Evolutionary conservation across 2,888 invertebrate species (phyloP), one percentile per base, ranked within the genome.

Genomic region (Catocala sponsa): DNA sequence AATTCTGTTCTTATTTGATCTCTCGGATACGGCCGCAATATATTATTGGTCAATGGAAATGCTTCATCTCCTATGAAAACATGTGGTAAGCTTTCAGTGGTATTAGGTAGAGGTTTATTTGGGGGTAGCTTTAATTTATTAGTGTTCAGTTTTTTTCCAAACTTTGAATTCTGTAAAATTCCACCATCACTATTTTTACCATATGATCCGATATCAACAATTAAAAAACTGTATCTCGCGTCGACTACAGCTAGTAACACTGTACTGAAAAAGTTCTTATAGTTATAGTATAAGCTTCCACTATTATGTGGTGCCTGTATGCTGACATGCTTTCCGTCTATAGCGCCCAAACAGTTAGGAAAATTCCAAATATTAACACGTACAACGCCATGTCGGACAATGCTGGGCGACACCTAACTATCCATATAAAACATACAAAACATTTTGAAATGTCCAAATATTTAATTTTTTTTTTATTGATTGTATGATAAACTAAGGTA

Each of bases 291-390:
- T 51, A 60, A 51, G 46, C 60, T 60, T 55, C 60, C 60, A 60
- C 49, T 55, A 51, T 60, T 60, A 50, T 50, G 12, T 50, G 59
- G 59, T 50, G 55, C 59, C 49, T 50, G 43, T 48, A 56, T 57
- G 13, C 52, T 56, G 56, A 57, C 55, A 10, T 62, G 61, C 56
- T 56, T 61, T 56, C 51, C 60, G 51, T 60, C 61, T 61, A 61
- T 42, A 48, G 55, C 56, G 51, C 55, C 61, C 47, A 62, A 47
- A 53, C 55, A 52, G 55, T 60, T 60, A 32, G 60, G 60, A 60
- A 60, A 60, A 55, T 60, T 60, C 61, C 55, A 61, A 61, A 61
- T 52, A 52, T 61, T 61, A n/a, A n/a, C n/a, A n/a, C n/a, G n/a
- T n/a, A n/a, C n/a, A n/a, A n/a, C n/a, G n/a, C n/a, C n/a, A n/a